Evolutionary conservation across 2,888 invertebrate species (phyloP).

Genomic region (Pterostichus niger): DNA sequence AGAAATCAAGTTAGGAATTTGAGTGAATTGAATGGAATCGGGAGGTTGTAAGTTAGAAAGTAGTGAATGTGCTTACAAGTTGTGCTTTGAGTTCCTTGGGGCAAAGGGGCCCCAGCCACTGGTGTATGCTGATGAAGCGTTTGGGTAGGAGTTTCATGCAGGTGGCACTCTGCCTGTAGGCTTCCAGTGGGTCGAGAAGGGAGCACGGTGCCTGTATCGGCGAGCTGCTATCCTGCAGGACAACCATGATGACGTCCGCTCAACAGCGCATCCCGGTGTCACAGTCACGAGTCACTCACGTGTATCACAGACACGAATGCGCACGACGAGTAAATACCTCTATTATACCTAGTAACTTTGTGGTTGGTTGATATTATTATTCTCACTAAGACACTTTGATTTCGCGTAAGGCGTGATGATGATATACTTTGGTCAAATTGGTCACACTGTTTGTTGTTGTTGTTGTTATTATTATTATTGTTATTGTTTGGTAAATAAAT

Average conservation of each 20-base stretch:
- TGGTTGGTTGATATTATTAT: slow-evolving; percentile 56
- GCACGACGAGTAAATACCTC: background rate
- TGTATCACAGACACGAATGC: slow-evolving; percentile 44
- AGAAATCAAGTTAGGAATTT: background rate
- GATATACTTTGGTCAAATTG: slow-evolving; percentile 62
- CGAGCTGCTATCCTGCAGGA: slow-evolving; percentile 86
- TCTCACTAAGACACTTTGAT: slow-evolving; percentile 65
- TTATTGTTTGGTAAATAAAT: slow-evolving; percentile 34
- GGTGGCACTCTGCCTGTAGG: slow-evolving; percentile 89
- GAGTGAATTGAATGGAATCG: background rate
- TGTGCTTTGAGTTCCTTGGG: slow-evolving; percentile 89
- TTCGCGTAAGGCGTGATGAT: slow-evolving; percentile 59
- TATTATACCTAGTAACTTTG: slow-evolving; percentile 25
- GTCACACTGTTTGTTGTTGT: slow-evolving; percentile 57
- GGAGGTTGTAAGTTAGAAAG: slow-evolving; percentile 1
- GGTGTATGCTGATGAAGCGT: slow-evolving; percentile 93
- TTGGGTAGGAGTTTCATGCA: slow-evolving; percentile 94
- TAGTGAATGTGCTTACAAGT: slow-evolving; percentile 81
- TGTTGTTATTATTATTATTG: slow-evolving; percentile 11
- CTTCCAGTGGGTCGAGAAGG: slow-evolving; percentile 83
- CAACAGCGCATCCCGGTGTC: slow-evolving; percentile 44
- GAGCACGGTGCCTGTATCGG: slow-evolving; percentile 82
- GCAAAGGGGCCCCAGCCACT: slow-evolving; percentile 91
- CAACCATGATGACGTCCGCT: slow-evolving; percentile 79
- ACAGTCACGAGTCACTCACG: slow-evolving; percentile 41